Conservation (phyloP, 2,113 vertebrate genomes). For the Cygnus buccinator region DNA sequence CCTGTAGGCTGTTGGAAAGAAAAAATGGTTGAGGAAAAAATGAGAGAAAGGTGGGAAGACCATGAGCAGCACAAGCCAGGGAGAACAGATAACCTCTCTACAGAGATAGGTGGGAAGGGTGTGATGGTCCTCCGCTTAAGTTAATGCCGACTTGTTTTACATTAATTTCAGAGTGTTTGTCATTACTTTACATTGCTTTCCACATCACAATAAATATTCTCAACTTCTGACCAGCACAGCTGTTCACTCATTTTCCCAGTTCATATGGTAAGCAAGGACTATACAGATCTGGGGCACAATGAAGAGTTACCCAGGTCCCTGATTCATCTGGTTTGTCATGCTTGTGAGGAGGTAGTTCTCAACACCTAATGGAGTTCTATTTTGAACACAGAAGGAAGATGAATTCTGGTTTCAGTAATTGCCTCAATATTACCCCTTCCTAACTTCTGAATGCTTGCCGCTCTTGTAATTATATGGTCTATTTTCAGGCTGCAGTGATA, state of each 20-base stretch:
- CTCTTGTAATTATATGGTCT: background rate
- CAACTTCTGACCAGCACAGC: background rate
- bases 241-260: background rate
- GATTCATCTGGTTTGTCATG: background rate
- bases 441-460: background rate
- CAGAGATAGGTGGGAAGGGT: background rate
- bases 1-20: background rate
- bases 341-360: background rate
- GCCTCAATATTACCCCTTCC: background rate
- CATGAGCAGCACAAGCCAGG: background rate
- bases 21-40: background rate
- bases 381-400: background rate
- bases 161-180: background rate
- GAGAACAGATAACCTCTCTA: background rate
- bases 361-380: background rate
- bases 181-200: background rate
- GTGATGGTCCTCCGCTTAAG: constrained; percentile 11
- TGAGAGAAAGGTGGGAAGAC: background rate
- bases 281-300: background rate
- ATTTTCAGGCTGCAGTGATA: background rate
- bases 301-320: fast-evolving
- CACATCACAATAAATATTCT: background rate
- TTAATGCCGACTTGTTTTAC: background rate
- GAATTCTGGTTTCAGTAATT: background rate
- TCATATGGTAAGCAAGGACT: background rate